Percentiles rank a stretch among this genome's conserved stretches.
phyloP scores from a whole-genome alignment of 2,797 vertebrate genomes.

The Xenentodon cancila region DNA sequence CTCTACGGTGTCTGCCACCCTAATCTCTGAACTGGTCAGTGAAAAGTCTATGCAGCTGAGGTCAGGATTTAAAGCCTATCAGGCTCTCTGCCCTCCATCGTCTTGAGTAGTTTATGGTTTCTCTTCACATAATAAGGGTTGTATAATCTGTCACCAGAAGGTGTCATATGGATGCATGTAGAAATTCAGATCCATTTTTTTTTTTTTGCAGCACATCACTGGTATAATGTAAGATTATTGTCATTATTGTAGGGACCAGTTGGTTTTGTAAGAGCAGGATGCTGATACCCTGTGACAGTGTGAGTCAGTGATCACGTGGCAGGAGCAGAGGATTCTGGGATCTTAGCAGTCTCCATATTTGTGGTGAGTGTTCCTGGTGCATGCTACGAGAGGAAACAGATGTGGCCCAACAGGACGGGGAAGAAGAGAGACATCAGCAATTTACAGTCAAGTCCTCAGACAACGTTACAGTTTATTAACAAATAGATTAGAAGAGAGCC shows the following conservation, averaged over 20 bases:
- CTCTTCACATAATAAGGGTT: conserved; percentile 23
- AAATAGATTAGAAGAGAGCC: too few relatives aligned
- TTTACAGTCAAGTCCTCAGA: background rate
- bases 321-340: conserved; percentile 49
- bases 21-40: conserved; percentile 70
- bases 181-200: conserved; percentile 36
- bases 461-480: too few relatives aligned
- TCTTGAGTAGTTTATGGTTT: conserved; percentile 13
- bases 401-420: conserved; percentile 25
- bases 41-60: conserved; percentile 60
- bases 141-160: conserved; percentile 33
- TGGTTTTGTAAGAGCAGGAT: conserved; percentile 14
- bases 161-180: conserved; percentile 44
- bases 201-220: conserved; percentile 3
- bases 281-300: conserved; percentile 50
- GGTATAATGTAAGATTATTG: conserved; percentile 51
- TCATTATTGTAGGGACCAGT: conserved; percentile 10
- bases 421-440: conserved; percentile 1
- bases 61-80: conserved; percentile 43
- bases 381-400: conserved; percentile 55
- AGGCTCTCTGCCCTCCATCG: conserved; percentile 32
- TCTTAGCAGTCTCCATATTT: conserved; percentile 21
- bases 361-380: conserved; percentile 3
- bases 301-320: conserved; percentile 73
- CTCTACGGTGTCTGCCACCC: conserved; percentile 53